phyloP scores from a whole-genome alignment of 2,888 invertebrate genomes.

The Acrobasis consociella region DNA sequence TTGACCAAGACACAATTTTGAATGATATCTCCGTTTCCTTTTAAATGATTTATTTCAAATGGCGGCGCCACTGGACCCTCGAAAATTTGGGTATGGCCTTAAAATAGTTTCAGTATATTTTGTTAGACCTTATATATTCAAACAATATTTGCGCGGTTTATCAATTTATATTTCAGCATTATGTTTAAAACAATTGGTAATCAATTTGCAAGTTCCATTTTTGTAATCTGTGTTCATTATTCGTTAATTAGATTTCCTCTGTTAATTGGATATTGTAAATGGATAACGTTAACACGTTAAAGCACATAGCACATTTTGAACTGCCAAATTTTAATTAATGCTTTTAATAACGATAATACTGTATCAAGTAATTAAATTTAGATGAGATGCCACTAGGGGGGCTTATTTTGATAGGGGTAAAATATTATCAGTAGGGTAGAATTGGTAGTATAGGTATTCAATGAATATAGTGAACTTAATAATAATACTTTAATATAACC shows the following conservation, averaged over 20 bases:
- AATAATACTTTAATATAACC: no score
- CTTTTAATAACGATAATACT: conserved; percentile 30
- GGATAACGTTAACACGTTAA: conserved; percentile 17
- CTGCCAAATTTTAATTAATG: conserved; percentile 32
- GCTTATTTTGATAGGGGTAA: background rate
- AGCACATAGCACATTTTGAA: conserved; percentile 12
- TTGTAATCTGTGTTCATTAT: conserved; percentile 8
- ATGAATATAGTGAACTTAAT: no score
- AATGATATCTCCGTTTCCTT: no score
- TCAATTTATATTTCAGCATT: background rate
- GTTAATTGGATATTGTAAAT: conserved; percentile 20
- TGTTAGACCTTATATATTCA: no score
- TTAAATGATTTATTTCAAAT: no score
- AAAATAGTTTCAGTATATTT: no score
- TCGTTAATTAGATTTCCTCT: conserved; percentile 7
- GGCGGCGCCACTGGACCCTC: no score
- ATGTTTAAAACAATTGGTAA: background rate
- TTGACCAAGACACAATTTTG: no score
- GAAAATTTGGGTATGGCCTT: no score
- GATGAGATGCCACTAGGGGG: conserved; percentile 1
- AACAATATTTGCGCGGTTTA: background rate
- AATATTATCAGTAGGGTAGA: background rate
- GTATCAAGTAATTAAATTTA: conserved; percentile 30
- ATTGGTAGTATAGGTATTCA: no score
- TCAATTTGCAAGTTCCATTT: background rate